Evolutionary conservation across 1,140 invertebrate species (phyloP), one percentile per base, ranked within the genome.

Genomic region (Sinonovacula constricta): DNA sequence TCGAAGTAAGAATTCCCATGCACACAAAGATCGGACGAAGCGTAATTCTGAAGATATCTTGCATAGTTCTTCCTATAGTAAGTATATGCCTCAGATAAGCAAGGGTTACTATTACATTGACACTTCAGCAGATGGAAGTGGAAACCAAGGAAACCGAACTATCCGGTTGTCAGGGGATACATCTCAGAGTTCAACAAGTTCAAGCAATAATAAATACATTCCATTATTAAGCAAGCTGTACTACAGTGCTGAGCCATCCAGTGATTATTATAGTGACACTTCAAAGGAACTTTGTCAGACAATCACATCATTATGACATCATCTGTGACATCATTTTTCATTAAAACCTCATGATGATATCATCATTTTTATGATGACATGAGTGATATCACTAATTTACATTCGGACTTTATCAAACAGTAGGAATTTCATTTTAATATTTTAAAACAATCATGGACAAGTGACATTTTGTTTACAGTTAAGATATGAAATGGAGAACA

Each of bases 221-320:
- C 80, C 51, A 78, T 70, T 78, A 57, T 66, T 78, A 24, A 69
- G 66, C 66, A 78, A 78, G 62, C 18, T 51, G 1, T 59, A 75
- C 30, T 76, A 67, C 54, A 45, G 18, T 39, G 59, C 36, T 28
- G 75, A 70, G 30, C 65, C 69, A 57, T 78, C 80, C 33, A 86
- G 86, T 82, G 88, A 87, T 65, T 88, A 88, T 67, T 86, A 87
- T 67, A 88, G 87, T 70, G 86, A 89, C 63, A 86, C 85, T 65
- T 88, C 87, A 18, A 88, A 87, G 71, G 86, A 89, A 66, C 49
- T 81, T 12, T 76, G 80, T 80, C 78, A 85, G 30, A 82, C 78
- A 36, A 78, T 85, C 49, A 85, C 82, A 0, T 82, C 81, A 7
- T 71, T 85, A 33, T 85, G 78, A 85, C 75, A 69, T n/a, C n/a